phyloP scores from a whole-genome alignment of 2,888 invertebrate genomes.

The Machimus rusticus region DNA sequence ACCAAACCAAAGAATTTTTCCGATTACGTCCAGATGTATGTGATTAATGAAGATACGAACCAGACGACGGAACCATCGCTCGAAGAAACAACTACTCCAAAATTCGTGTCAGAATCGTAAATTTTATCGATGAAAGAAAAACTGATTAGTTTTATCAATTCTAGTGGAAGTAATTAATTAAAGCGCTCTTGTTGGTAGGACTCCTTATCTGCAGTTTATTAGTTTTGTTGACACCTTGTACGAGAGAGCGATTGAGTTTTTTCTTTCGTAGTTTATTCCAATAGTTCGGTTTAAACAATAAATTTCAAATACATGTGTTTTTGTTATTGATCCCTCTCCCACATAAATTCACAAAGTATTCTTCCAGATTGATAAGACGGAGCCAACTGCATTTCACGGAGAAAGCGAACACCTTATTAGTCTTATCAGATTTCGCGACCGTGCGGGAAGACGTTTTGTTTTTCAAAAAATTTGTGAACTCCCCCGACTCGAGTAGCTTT shows the following conservation, averaged over 20 bases:
- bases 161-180: conserved; percentile 17
- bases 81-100: conserved; percentile 36
- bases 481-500: background rate
- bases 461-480: background rate
- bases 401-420: background rate
- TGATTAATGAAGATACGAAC: conserved; percentile 58
- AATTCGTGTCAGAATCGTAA: conserved; percentile 39
- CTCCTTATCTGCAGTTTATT: background rate
- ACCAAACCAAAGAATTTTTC: conserved; percentile 61
- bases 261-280: background rate
- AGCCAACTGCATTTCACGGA: background rate
- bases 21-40: conserved; percentile 60
- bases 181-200: background rate
- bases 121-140: background rate
- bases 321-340: background rate
- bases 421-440: background rate
- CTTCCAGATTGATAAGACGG: background rate
- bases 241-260: background rate
- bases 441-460: background rate
- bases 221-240: background rate
- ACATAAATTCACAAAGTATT: background rate
- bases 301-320: background rate
- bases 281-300: background rate
- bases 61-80: background rate
- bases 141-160: conserved; percentile 19